Percentiles rank a stretch among this genome's conserved stretches.
phyloP scores from a whole-genome alignment of 2,888 invertebrate genomes.

The Pollenia labialis region DNA sequence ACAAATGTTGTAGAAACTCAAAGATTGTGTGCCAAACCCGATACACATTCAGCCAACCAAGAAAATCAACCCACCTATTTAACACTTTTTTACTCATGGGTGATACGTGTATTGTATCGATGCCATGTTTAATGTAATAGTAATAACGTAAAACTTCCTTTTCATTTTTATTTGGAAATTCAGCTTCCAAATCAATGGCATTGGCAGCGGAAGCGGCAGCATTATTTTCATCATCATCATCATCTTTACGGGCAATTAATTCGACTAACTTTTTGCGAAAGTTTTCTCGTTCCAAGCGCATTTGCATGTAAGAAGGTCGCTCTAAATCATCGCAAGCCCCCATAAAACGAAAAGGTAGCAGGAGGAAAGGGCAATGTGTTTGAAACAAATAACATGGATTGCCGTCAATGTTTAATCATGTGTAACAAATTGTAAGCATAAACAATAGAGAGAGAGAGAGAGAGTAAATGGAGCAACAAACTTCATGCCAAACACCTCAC shows the following conservation, averaged over 20 bases:
- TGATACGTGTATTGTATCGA: constrained; percentile 95
- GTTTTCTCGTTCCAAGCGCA: constrained; percentile 91
- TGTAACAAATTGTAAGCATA: constrained; percentile 52
- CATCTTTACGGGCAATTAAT: constrained; percentile 87
- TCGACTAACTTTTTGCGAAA: constrained; percentile 92
- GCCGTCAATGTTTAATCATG: constrained; percentile 67
- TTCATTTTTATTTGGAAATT: constrained; percentile 87
- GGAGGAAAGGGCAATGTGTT: constrained; percentile 30
- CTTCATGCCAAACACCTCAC: neutral
- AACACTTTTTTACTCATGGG: constrained; percentile 91
- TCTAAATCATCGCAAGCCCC: constrained; percentile 80
- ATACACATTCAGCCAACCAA: neutral
- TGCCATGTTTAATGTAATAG: constrained; percentile 95
- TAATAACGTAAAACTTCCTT: constrained; percentile 92
- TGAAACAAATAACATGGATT: constrained; percentile 51
- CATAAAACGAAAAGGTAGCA: neutral
- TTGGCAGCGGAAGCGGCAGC: neutral
- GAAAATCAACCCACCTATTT: constrained; percentile 84
- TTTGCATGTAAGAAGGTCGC: constrained; percentile 88
- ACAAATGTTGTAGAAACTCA: neutral
- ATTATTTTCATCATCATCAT: constrained; percentile 80
- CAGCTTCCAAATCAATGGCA: constrained; percentile 70
- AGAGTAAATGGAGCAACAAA: constrained; percentile 28
- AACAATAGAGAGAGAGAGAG: neutral
- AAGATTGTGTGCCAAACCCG: neutral